Conservation (phyloP, 2,113 vertebrate species). For the Elephantulus edwardii region DNA sequence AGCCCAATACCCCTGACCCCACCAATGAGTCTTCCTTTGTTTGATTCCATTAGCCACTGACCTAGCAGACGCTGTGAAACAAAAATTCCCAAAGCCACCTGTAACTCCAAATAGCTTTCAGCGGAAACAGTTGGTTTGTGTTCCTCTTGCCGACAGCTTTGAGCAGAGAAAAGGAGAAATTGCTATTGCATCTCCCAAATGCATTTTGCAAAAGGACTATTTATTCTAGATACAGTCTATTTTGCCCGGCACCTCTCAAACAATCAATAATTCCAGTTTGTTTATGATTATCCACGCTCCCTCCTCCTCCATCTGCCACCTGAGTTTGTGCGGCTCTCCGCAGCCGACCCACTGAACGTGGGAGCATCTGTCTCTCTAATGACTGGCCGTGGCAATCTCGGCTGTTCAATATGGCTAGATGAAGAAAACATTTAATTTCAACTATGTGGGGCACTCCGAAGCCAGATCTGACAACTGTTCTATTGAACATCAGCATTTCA, state of each 20-base stretch:
- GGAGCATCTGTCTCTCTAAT: conserved; percentile 81
- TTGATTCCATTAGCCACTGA: conserved; percentile 54
- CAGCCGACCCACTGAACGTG: conserved; percentile 68
- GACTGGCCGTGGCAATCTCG: conserved; percentile 59
- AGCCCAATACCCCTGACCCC: neutral
- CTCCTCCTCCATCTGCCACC: conserved; percentile 74
- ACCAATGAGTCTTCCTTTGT: neutral
- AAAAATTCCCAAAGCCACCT: neutral
- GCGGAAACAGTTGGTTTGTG: neutral
- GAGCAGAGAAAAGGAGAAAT: conserved; percentile 23
- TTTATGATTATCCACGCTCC: conserved; percentile 49
- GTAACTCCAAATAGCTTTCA: neutral
- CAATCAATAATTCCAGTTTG: conserved; percentile 71
- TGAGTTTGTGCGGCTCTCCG: conserved; percentile 56
- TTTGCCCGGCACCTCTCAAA: conserved; percentile 48
- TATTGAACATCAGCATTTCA: conserved; percentile 69
- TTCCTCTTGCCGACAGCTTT: neutral
- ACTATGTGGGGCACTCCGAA: conserved; percentile 63
- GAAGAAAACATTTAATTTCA: conserved; percentile 82
- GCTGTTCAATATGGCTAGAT: conserved; percentile 70
- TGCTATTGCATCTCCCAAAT: neutral
- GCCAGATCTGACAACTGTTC: conserved; percentile 71
- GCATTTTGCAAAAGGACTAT: conserved; percentile 32
- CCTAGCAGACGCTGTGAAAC: neutral
- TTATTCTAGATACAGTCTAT: conserved; percentile 58